These are phyloP conservation scores for Eunapius fragilis DNA, from an alignment of 37 sponge, comb jelly and placozoan species.

Conservation along the genomic window DNA sequence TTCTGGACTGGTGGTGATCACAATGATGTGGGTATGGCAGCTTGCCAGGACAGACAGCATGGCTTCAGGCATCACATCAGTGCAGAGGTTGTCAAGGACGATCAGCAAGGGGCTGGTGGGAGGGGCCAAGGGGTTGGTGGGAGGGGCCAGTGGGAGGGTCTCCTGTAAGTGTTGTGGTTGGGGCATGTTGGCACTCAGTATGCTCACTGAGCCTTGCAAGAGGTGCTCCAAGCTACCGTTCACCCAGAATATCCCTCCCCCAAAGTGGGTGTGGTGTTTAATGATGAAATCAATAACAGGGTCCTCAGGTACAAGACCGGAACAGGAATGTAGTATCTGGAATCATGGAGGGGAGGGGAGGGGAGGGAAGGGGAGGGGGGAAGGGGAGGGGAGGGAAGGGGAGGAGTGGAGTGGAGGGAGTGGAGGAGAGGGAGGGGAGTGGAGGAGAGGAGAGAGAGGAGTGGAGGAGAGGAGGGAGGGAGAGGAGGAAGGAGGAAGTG, in stretches of 20 bases:
- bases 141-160: neutral
- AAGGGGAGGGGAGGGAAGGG: neutral
- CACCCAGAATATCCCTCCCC: constrained; percentile 60
- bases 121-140: neutral
- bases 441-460: no score
- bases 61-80: neutral
- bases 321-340: constrained; percentile 43
- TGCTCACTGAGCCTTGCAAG: neutral
- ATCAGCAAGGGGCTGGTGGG: no score
- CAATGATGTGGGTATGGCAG: constrained; percentile 40
- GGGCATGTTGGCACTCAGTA: neutral
- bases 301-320: constrained; percentile 32
- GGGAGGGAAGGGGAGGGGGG: neutral
- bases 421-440: no score
- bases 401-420: no score
- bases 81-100: constrained; percentile 27
- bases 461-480: no score
- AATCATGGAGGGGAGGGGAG: neutral
- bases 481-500: no score
- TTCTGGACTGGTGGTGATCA: constrained; percentile 16
- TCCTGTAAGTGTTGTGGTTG: neutral
- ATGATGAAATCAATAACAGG: constrained; percentile 41
- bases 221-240: neutral
- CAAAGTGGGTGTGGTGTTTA: constrained; percentile 22
- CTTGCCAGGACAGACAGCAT: neutral